phyloP scores from a whole-genome alignment of 2,888 invertebrate species.

The Gnatocerus cornutus region DNA sequence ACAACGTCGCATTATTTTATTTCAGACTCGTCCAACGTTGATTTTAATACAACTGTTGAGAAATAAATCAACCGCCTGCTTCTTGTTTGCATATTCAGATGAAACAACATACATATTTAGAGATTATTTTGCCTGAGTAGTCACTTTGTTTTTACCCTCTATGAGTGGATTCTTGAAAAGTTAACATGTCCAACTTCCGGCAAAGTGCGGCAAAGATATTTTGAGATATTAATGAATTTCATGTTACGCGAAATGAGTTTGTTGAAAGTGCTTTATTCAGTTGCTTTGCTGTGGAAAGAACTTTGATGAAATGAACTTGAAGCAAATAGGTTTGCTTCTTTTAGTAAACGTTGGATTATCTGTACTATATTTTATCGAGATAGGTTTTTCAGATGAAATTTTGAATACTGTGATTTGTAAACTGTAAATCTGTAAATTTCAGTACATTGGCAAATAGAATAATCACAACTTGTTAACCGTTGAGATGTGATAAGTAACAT shows the following conservation, averaged over 20 bases:
- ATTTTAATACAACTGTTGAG: not conserved
- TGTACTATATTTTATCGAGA: not conserved
- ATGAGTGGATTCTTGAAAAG: not conserved
- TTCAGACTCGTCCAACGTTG: not conserved
- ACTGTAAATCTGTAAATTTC: too few species aligned
- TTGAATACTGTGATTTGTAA: not conserved
- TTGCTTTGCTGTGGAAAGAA: slow-evolving; percentile 5
- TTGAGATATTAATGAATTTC: slow-evolving; percentile 13
- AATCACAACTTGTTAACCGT: too few species aligned
- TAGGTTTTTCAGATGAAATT: not conserved
- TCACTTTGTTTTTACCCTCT: too few species aligned
- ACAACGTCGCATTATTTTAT: not conserved
- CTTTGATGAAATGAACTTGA: slow-evolving; percentile 10
- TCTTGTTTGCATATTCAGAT: too few species aligned
- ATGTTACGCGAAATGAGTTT: slow-evolving; percentile 13
- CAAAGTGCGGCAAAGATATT: not conserved
- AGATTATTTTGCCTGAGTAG: not conserved
- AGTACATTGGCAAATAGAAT: too few species aligned
- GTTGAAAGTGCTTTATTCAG: slow-evolving; percentile 7
- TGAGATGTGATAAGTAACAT: too few species aligned
- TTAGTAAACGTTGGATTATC: slow-evolving; percentile 1
- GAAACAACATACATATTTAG: not conserved
- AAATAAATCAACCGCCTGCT: not conserved
- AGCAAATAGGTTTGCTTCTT: not conserved
- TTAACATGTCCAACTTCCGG: slow-evolving; percentile 1